Evolutionary conservation across 1,140 invertebrate genomes (phyloP).

Genomic region (Cyclargus thomasi): DNA sequence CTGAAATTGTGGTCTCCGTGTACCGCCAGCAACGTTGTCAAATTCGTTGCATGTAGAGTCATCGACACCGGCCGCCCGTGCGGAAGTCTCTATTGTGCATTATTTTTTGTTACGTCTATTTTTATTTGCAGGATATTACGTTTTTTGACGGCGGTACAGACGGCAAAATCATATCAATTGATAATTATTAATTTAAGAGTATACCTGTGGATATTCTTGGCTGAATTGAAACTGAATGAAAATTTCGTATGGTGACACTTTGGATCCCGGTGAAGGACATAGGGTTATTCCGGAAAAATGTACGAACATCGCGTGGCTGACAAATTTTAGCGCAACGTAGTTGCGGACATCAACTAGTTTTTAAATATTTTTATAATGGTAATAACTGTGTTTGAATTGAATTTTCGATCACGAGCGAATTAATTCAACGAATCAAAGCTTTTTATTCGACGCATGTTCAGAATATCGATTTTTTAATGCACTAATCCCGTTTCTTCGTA

Average conservation of each 20-base stretch:
- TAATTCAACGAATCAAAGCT: neutral
- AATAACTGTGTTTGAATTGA: too few relatives aligned
- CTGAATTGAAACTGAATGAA: too few relatives aligned
- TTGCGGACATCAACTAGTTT: too few relatives aligned
- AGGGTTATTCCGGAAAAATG: too few relatives aligned
- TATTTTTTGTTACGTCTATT: conserved; percentile 35
- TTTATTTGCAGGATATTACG: conserved; percentile 33
- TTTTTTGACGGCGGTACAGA: neutral
- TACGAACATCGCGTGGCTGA: too few relatives aligned
- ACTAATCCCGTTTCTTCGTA: neutral
- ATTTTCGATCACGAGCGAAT: neutral
- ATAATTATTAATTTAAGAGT: neutral
- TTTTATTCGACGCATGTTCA: neutral
- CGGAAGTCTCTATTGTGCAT: conserved; percentile 37
- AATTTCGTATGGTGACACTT: too few relatives aligned
- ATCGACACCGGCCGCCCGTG: conserved; percentile 29
- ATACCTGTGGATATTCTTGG: neutral
- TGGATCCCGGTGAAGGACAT: too few relatives aligned
- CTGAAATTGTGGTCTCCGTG: conserved; percentile 14
- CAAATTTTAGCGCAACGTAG: too few relatives aligned
- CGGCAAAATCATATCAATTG: neutral
- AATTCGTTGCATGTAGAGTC: conserved; percentile 32
- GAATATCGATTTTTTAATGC: neutral
- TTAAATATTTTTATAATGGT: too few relatives aligned
- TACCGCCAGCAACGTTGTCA: conserved; percentile 29